Conservation (phyloP, 2,888 invertebrate species). For the Sylvicola fuscatus region DNA sequence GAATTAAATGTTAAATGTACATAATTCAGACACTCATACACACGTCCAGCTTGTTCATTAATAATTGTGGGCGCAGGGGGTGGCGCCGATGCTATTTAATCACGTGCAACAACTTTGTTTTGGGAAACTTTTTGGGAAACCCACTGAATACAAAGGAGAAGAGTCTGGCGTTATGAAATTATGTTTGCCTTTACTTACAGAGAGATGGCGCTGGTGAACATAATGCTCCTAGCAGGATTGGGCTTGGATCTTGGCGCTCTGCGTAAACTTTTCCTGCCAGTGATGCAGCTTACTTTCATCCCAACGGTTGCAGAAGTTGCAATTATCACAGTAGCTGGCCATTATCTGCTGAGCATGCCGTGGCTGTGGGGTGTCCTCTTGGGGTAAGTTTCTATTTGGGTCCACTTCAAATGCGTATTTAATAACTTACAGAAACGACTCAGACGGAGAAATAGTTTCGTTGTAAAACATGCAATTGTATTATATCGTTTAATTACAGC, state of each 20-base stretch:
- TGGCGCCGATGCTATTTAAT: no score
- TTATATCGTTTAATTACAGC: no score
- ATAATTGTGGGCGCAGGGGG: not conserved
- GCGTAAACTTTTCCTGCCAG: constrained; percentile 30
- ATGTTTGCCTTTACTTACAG: constrained; percentile 23
- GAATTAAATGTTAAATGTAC: no score
- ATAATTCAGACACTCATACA: not conserved
- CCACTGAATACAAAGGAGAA: not conserved
- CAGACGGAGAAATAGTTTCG: no score
- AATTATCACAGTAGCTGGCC: constrained; percentile 28
- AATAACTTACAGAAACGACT: no score
- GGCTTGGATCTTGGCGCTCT: constrained; percentile 38
- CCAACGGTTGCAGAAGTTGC: constrained; percentile 38
- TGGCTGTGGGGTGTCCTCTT: constrained; percentile 36
- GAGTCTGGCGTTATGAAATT: no score
- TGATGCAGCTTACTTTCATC: constrained; percentile 32
- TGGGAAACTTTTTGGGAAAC: no score
- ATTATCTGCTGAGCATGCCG: constrained; percentile 34
- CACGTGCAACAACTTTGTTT: no score
- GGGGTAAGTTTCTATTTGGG: constrained; percentile 24
- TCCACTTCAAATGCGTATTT: no score
- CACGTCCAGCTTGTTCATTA: not conserved
- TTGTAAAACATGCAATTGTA: no score
- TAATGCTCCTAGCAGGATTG: constrained; percentile 40
- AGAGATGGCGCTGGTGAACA: constrained; percentile 39